Percentiles rank a stretch among this genome's conserved stretches.
These are phyloP conservation scores for Distichodus sexfasciatus DNA, from an alignment of 2,797 vertebrate genomes.

Conservation along the genomic window DNA sequence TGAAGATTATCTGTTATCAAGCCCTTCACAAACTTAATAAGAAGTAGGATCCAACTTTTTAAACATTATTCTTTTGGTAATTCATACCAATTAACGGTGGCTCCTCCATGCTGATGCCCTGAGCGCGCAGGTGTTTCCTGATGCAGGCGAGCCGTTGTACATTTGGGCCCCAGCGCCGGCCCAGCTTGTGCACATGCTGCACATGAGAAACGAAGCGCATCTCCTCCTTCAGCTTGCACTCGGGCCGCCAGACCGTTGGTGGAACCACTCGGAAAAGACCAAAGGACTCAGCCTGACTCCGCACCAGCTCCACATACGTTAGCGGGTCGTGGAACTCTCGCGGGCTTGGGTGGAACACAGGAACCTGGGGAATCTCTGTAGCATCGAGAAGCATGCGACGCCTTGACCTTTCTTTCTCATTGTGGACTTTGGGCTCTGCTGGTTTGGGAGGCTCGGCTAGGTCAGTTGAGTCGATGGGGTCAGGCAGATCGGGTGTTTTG, in stretches of 20 bases:
- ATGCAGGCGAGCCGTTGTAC: constrained; percentile 98
- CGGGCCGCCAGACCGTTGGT: constrained; percentile 93
- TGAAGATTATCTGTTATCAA: too few relatives aligned
- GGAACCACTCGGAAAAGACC: constrained; percentile 94
- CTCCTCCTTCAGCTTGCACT: constrained; percentile 98
- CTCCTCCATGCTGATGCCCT: constrained; percentile 99
- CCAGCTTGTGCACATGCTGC: constrained; percentile 98
- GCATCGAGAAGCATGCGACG: constrained; percentile 66
- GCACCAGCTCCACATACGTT: constrained; percentile 89
- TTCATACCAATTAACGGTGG: constrained; percentile 92
- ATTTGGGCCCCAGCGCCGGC: constrained; percentile 97
- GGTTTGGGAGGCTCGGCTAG: constrained; percentile 64
- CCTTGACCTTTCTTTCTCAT: constrained; percentile 74
- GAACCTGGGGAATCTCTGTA: constrained; percentile 86
- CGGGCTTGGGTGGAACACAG: constrained; percentile 82
- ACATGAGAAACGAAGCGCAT: constrained; percentile 99
- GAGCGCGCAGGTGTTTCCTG: constrained; percentile 99
- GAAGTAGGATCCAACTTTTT: too few relatives aligned
- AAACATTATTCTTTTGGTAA: too few relatives aligned
- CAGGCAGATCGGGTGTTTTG: constrained; percentile 72
- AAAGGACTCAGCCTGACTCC: constrained; percentile 85
- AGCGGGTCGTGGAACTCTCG: constrained; percentile 96
- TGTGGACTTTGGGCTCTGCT: constrained; percentile 64
- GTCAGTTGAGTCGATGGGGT: constrained; percentile 67
- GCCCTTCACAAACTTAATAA: too few relatives aligned